Evolutionary conservation across 1,140 invertebrate species (phyloP).

Genomic region (Drosophila seguyi): DNA sequence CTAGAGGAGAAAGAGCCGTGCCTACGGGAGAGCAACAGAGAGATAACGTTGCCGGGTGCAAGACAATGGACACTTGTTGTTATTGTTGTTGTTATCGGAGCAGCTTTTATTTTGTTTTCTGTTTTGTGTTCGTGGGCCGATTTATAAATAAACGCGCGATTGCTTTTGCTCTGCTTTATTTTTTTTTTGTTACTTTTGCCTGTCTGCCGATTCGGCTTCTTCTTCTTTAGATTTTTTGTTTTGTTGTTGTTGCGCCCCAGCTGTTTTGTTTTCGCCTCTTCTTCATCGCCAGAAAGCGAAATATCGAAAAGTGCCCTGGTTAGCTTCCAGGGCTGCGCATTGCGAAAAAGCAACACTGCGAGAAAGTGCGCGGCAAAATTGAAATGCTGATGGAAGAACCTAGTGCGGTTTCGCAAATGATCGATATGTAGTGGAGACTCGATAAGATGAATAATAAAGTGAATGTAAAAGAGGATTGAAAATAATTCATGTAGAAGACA

Average conservation of each 20-base stretch:
- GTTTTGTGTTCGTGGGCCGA: conserved; percentile 31
- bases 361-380: conserved; percentile 21
- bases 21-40: conserved; percentile 1
- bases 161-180: conserved; percentile 12
- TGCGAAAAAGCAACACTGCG: conserved; percentile 1
- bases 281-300: conserved; percentile 9
- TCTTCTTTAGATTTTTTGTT: neutral
- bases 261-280: conserved; percentile 20
- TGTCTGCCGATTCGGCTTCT: conserved; percentile 1
- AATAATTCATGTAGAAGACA: neutral
- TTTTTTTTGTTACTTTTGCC: neutral
- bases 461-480: neutral
- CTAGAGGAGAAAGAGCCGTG: neutral
- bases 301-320: conserved; percentile 19
- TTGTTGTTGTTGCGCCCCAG: conserved; percentile 15
- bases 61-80: conserved; percentile 27
- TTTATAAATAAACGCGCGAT: conserved; percentile 43
- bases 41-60: conserved; percentile 19
- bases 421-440: conserved; percentile 1
- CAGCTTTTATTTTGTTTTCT: conserved; percentile 27
- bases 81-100: conserved; percentile 12
- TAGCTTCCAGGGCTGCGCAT: conserved; percentile 10
- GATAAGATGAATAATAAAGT: neutral
- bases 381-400: neutral
- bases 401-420: neutral